These are phyloP conservation scores for Drosophila bocqueti DNA, from an alignment of 1,140 invertebrate genomes.

Conservation along the genomic window DNA sequence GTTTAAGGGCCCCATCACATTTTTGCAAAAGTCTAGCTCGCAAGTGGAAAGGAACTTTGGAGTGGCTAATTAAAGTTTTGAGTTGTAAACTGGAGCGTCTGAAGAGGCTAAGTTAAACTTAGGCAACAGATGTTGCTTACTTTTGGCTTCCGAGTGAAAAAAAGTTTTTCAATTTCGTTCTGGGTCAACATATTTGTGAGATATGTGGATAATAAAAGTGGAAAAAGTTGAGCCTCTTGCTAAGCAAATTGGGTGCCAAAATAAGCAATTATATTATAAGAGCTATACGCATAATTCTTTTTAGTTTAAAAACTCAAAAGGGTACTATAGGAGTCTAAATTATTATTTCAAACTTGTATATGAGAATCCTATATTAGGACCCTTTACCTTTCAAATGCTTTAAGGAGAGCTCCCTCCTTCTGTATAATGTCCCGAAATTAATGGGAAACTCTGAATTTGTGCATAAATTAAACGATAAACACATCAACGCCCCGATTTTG, in stretches of 20 bases:
- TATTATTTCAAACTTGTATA: not conserved
- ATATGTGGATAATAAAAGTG: conserved; percentile 44
- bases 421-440: conserved; percentile 52
- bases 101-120: conserved; percentile 22
- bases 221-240: not conserved
- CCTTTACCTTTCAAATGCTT: not conserved
- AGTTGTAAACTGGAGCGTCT: conserved; percentile 54
- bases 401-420: not conserved
- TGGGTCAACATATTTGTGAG: conserved; percentile 21
- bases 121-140: conserved; percentile 44
- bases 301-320: not conserved
- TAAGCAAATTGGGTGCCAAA: not conserved
- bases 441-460: conserved; percentile 52
- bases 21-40: not conserved
- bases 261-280: not conserved
- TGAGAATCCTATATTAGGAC: not conserved
- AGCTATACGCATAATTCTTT: too few relatives aligned
- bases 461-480: conserved; percentile 67
- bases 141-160: conserved; percentile 36
- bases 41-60: conserved; percentile 4
- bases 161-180: conserved; percentile 38
- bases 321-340: not conserved
- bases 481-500: conserved; percentile 51
- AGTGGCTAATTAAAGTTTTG: conserved; percentile 77
- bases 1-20: conserved; percentile 18